Evolutionary conservation across 1,140 invertebrate genomes (phyloP), one percentile per base, ranked within the genome.

Genomic region (Heterodera schachtii): DNA sequence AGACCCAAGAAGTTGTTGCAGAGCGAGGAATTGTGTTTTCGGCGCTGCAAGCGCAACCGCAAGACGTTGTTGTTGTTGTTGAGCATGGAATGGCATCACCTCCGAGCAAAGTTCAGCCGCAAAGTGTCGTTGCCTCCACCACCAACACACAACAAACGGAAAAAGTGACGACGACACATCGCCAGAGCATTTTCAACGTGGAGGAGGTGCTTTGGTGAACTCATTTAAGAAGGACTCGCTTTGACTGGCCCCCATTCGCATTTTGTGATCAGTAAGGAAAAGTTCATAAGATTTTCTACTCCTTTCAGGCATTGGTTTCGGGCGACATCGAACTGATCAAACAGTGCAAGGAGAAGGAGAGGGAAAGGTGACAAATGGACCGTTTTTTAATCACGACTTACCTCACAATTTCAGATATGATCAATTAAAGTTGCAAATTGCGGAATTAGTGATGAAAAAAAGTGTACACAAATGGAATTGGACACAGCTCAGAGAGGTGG

Each of bases 401-500:
- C 43, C 1, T 8, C 21, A 9, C 19, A 52, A 49, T 78, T 78
- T 4, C 19, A 78, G 77, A 47, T 78, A 78, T 46, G 77, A 78
- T 46, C 77, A 78, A 47, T 3, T 78, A 11, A 78, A 78, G 70
- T 69, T 78, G 60, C 52, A 47, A 64, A 78, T 78, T 46, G 64
- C 77, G n/a, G 77, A 78, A 46, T 31, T 78, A 41, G 9, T 66
- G 46, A 41, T 78, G 21, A 64, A 70, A 21, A 78, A 78, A 70
- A 78, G 77, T 46, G 21, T 69, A n/a, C 77, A 69, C 41, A 70
- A 78, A 66, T 47, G 66, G 47, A 78, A 70, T 67, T 78, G 66
- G 64, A 64, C 70, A 11, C 66, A 78, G 49, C 77, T 78, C 70
- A 78, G 77, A 78, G 77, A 78, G 77, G 77, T 69, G 6, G 31